Conservation (phyloP, 2,797 vertebrate species). For the Darevskia nairensis region DNA sequence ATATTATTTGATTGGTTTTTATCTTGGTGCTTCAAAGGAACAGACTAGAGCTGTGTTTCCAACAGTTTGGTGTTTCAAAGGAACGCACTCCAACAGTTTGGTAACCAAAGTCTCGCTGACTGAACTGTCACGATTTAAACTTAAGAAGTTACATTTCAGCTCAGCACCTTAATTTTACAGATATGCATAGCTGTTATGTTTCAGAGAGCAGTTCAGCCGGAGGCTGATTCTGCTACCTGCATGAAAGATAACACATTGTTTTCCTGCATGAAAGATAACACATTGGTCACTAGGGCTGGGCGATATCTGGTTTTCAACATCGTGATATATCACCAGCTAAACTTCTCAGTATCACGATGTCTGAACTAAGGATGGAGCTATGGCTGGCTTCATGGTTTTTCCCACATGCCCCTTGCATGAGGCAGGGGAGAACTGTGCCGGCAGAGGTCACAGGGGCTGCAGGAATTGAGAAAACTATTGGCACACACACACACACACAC, state of each 20-base stretch:
- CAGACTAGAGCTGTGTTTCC: not conserved
- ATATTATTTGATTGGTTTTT: not conserved
- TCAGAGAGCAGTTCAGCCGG: not conserved
- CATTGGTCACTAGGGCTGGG: not conserved
- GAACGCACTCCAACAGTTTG: not conserved
- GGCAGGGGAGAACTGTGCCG: too few relatives aligned
- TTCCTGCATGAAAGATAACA: not conserved
- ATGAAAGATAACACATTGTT: not conserved
- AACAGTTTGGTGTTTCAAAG: not conserved
- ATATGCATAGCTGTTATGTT: not conserved
- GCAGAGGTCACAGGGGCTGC: too few relatives aligned
- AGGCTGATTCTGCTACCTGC: not conserved
- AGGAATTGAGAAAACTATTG: too few relatives aligned
- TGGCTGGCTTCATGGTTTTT: too few relatives aligned
- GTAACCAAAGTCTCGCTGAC: not conserved
- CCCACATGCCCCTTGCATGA: too few relatives aligned
- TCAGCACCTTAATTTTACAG: not conserved
- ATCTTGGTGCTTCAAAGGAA: not conserved
- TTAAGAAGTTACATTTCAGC: not conserved
- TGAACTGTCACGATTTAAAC: not conserved
- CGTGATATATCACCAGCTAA: too few relatives aligned
- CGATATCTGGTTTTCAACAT: too few relatives aligned
- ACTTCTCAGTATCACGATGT: too few relatives aligned
- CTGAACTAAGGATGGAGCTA: too few relatives aligned
- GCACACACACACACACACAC: too few relatives aligned